These are phyloP conservation scores for Cheilosia impressa DNA, from an alignment of 2,888 invertebrate species.

Conservation along the genomic window DNA sequence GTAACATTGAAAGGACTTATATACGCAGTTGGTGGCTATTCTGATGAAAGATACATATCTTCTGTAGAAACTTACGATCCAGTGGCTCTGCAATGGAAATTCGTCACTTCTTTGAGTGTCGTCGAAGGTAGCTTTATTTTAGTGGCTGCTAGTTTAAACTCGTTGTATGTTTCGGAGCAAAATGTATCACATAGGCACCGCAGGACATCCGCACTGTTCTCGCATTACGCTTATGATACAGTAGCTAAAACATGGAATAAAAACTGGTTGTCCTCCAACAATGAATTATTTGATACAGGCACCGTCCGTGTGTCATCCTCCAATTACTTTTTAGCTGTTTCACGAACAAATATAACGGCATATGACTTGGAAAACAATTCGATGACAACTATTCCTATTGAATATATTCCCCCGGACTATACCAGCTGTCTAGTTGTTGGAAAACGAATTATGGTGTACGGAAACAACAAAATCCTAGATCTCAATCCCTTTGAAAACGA, in stretches of 20 bases:
- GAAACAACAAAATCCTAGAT: neutral
- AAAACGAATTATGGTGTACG: neutral
- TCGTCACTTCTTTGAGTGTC: neutral
- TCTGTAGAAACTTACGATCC: neutral
- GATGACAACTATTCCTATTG: neutral
- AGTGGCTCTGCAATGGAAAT: neutral
- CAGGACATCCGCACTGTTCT: neutral
- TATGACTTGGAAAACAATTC: neutral
- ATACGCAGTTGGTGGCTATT: neutral
- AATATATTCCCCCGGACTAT: neutral
- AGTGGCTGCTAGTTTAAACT: neutral
- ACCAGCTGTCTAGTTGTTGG: neutral
- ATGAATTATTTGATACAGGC: neutral
- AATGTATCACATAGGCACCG: neutral
- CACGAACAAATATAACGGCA: neutral
- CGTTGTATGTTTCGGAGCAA: neutral
- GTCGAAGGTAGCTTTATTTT: accelerated
- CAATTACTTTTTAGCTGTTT: neutral
- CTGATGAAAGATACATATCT: accelerated
- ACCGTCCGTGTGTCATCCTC: neutral
- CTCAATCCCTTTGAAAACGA: neutral
- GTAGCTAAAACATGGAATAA: neutral
- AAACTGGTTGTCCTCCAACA: too few relatives aligned
- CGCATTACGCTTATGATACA: neutral
- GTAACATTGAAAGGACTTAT: neutral